Percentiles rank a stretch among this genome's conserved stretches.
These are phyloP conservation scores for Caenorhabditis afra DNA, from an alignment of 2,888 invertebrate genomes.

Conservation along the genomic window DNA sequence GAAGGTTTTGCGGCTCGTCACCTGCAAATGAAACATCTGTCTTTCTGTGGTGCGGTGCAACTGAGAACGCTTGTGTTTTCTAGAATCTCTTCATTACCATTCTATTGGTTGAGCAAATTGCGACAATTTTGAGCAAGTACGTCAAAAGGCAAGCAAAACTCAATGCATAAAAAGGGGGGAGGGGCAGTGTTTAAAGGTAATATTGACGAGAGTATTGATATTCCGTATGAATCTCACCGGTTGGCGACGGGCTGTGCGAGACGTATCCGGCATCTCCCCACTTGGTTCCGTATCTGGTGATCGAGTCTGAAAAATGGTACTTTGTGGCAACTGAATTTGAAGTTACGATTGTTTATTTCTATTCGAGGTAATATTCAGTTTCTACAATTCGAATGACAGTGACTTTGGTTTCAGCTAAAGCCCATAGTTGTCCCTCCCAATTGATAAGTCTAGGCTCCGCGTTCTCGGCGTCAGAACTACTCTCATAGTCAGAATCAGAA, in stretches of 20 bases:
- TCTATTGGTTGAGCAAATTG: conserved; percentile 41
- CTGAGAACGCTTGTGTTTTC: neutral
- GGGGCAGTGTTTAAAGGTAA: conserved; percentile 31
- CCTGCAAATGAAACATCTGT: conserved; percentile 33
- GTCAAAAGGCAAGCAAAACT: conserved; percentile 55
- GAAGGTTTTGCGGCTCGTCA: conserved; percentile 56
- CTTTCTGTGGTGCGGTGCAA: neutral
- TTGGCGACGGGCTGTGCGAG: conserved; percentile 69
- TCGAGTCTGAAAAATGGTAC: conserved; percentile 65
- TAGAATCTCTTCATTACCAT: conserved; percentile 50
- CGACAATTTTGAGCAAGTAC: conserved; percentile 48
- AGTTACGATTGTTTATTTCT: conserved; percentile 26
- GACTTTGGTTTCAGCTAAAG: conserved; percentile 66
- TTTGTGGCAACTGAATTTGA: neutral
- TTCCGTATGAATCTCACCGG: conserved; percentile 62
- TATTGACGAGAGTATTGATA: conserved; percentile 41
- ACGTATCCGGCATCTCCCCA: conserved; percentile 72
- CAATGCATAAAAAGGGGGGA: conserved; percentile 29
- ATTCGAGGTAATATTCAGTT: conserved; percentile 63
- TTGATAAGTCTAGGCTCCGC: conserved; percentile 47
- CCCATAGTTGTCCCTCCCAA: conserved; percentile 64
- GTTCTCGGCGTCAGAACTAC: conserved; percentile 39
- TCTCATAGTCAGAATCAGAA: conserved; percentile 51
- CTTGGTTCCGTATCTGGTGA: conserved; percentile 69
- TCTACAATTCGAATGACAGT: conserved; percentile 69